Evolutionary conservation across 2,797 vertebrate species (phyloP), one percentile per base, ranked within the genome.

Genomic region (Synaphobranchus kaupii): DNA sequence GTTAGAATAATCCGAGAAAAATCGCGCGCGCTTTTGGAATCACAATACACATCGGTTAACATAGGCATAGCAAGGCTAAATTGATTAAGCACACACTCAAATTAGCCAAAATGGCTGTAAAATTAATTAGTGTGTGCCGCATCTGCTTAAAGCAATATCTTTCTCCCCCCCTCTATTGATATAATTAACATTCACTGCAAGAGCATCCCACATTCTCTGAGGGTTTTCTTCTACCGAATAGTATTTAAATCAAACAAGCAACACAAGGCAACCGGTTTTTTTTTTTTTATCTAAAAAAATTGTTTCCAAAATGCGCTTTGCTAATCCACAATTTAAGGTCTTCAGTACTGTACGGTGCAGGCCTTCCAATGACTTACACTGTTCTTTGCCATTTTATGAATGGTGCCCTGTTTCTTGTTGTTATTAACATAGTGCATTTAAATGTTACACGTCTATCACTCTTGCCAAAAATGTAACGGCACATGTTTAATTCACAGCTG

Each of bases 391-490:
- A 88, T 94, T 92, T 93, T 92, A 95, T 97, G 96, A 97, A 97
- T 97, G 95, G 94, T 91, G 93, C 95, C 95, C 95, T 97, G 95
- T 91, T 95, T 92, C 82, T 92, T 93, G 95, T 95, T 93, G 86
- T 95, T 94, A 94, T 95, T 95, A 94, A 95, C 94, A 95, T 92
- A 93, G 94, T 94, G 91, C 94, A 93, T 94, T 92, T 93, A 92
- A 96, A 95, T 95, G 95, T 95, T 96, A 96, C 90, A 94, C 94
- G 96, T 96, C 95, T 94, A 93, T 94, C 93, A 95, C 92, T 93
- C 93, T 90, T 95, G 96, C 96, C 95, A 95, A 94, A 87, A 91
- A 80, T 91, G 89, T 92, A 95, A 97, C 95, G 96, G 93, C 93
- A 90, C 87, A 93, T 87, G 91, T 91, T 94, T 95, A 95, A 93